Evolutionary conservation across 2,113 vertebrate genomes (phyloP).

Genomic region (Stegastes partitus): DNA sequence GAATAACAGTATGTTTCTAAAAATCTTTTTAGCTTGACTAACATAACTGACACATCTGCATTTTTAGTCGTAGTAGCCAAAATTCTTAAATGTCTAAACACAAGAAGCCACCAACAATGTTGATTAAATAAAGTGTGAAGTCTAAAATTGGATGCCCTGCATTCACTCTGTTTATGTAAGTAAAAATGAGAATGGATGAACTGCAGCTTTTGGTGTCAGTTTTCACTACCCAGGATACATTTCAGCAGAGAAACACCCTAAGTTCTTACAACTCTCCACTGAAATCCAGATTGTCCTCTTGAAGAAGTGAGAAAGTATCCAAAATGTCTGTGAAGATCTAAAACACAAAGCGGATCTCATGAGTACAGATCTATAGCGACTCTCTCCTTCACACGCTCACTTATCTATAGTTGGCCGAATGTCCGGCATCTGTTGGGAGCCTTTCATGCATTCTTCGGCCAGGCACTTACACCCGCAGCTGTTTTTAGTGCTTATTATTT

Average conservation of each 20-base stretch:
- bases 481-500: conserved; percentile 42
- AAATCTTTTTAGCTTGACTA: too few relatives aligned
- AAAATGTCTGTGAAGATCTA: background rate
- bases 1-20: too few relatives aligned
- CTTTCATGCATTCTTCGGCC: conserved; percentile 37
- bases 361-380: background rate
- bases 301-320: background rate
- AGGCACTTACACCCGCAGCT: conserved; percentile 16
- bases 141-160: too few relatives aligned
- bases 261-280: too few relatives aligned
- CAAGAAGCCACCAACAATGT: too few relatives aligned
- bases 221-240: background rate
- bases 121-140: too few relatives aligned
- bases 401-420: background rate
- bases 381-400: conserved; percentile 4
- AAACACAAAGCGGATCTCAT: background rate
- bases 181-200: too few relatives aligned
- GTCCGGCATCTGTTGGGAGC: conserved; percentile 21
- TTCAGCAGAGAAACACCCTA: background rate
- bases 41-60: too few relatives aligned
- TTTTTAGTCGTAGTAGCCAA: too few relatives aligned
- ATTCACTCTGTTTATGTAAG: too few relatives aligned
- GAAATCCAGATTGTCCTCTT: background rate
- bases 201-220: too few relatives aligned
- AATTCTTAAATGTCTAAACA: too few relatives aligned